Evolutionary conservation across 2,888 invertebrate species (phyloP).

Genomic region (Coelinius sp.): DNA sequence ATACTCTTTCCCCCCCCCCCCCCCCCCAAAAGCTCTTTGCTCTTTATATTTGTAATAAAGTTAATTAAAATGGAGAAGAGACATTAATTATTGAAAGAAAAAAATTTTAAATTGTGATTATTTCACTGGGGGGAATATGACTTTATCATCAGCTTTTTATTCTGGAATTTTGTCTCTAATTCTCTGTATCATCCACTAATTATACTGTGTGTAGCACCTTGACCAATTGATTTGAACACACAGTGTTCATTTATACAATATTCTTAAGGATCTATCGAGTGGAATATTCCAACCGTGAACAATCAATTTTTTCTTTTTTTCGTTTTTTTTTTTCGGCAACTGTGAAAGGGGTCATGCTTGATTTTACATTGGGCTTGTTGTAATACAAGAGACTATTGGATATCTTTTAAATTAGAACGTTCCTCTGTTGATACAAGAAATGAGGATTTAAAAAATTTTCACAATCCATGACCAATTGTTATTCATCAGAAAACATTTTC

Average conservation of each 20-base stretch:
- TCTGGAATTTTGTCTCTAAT: too few species aligned
- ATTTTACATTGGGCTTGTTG: not conserved
- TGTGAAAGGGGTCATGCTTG: not conserved
- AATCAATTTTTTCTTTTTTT: too few species aligned
- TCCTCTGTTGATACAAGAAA: not conserved
- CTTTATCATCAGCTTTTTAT: too few species aligned
- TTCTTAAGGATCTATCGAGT: not conserved
- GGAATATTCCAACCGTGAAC: constrained; percentile 1
- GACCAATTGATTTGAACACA: too few species aligned
- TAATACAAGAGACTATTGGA: constrained; percentile 5
- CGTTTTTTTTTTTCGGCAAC: not conserved
- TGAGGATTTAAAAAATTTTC: not conserved
- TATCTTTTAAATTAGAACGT: not conserved
- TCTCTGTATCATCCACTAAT: too few species aligned
- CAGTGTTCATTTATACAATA: too few species aligned
- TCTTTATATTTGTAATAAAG: not conserved
- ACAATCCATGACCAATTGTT: too few species aligned
- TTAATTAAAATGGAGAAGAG: constrained; percentile 3
- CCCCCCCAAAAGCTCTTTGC: not conserved
- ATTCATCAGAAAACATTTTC: too few species aligned
- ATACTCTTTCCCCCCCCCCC: not conserved
- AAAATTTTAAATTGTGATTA: too few species aligned
- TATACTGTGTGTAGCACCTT: too few species aligned
- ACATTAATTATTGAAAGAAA: too few species aligned
- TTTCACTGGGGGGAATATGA: too few species aligned